Base-by-base conservation (phyloP, 2,797 vertebrate genomes). In the Australoheros facetus region DNA sequence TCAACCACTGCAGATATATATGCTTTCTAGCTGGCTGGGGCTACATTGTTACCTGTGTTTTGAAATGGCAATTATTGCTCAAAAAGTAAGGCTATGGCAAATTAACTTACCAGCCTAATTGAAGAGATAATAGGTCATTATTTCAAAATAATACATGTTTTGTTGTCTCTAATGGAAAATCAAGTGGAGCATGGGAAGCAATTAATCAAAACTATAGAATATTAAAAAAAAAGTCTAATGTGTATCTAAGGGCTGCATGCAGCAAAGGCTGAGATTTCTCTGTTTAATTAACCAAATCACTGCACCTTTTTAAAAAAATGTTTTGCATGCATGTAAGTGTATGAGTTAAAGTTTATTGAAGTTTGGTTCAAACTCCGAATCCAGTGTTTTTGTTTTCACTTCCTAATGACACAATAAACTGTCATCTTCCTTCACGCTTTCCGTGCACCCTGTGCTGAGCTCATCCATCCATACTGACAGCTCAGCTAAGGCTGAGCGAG, bases 391-490 rank as follows among this genome's bases (percentile, higher is more conserved):
- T 51, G 32, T 78, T 51, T 64, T 34, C 7, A 4, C 60, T 53
- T 71, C 26, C 37, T 57, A 69, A 77, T 73, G 74, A 78, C 81
- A 69, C 34, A 30, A n/a, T 66, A 73, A 84, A 78, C 71, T 76
- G 84, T 85, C 84, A 87, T 75, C 77, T 56, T 70, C 51, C 55
- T 81, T 73, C 37, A 16, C 55, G 11, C 78, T 48, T 81, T 75
- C 79, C 21, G 14, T 70, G 42, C 45, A 84, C 30, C 62, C 23
- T 11, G 26, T 23, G 62, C 66, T 45, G 30, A 83, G 77, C 59
- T 72, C 75, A 84, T 92, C 81, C 74, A 80, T 90, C 85, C 73
- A 69, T 78, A 88, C 73, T 89, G 92, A 91, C 90, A 91, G 81
- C 69, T 56, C 62, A 89, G 82, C 71, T 66, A 66, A 77, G 72